These are phyloP conservation scores for Theristus sp. DNA, from an alignment of 2,888 invertebrate genomes.

Conservation along the genomic window DNA sequence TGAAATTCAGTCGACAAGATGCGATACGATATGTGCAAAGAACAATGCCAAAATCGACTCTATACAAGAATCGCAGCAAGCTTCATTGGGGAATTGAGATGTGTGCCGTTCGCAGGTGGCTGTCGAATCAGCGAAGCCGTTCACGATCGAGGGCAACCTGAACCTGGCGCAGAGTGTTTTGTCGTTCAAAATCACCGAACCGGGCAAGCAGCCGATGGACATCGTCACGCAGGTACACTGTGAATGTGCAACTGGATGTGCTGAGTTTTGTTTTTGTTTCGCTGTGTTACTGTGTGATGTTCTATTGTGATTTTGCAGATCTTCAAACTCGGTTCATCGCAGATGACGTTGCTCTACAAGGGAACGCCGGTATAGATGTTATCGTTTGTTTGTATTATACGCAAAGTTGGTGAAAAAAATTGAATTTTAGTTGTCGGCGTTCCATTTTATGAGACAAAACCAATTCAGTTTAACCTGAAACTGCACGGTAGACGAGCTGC, in stretches of 20 bases:
- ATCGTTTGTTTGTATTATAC: neutral
- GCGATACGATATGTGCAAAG: no score
- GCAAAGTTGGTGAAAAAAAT: neutral
- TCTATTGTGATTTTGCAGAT: no score
- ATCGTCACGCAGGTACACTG: neutral
- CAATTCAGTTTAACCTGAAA: conserved; percentile 28
- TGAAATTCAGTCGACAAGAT: no score
- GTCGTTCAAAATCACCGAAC: conserved; percentile 33
- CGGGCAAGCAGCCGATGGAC: conserved; percentile 4
- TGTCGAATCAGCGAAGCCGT: no score
- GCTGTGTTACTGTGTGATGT: no score
- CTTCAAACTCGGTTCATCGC: conserved; percentile 1
- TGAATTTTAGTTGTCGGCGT: no score
- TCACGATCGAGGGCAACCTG: conserved; percentile 33
- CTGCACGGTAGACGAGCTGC: conserved; percentile 37
- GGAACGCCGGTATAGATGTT: conserved; percentile 29
- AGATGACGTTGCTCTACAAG: conserved; percentile 32
- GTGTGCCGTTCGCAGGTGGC: conserved; percentile 29
- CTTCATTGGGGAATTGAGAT: no score
- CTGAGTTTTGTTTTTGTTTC: no score
- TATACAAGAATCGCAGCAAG: no score
- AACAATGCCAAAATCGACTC: no score
- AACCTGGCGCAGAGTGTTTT: conserved; percentile 36
- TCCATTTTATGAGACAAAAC: no score
- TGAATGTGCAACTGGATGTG: no score